Conservation (phyloP, 1,140 invertebrate genomes). For the Drosophila nasuta region DNA sequence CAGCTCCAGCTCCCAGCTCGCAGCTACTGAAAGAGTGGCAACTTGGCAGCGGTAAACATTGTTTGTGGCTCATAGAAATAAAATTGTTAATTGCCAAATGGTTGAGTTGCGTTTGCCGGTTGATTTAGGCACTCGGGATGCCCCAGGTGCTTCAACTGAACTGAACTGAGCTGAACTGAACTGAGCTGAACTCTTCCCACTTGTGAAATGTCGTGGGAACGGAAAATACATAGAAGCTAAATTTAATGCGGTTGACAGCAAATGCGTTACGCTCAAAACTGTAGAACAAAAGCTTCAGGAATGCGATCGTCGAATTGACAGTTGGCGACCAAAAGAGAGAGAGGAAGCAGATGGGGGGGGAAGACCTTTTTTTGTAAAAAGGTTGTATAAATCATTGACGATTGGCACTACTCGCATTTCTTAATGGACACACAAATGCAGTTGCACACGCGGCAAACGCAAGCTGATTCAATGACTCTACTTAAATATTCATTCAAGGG, state of each 20-base stretch:
- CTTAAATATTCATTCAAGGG: conserved; percentile 62
- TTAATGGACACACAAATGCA: conserved; percentile 40
- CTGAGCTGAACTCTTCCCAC: conserved; percentile 1
- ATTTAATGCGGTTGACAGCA: conserved; percentile 42
- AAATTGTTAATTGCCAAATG: conserved; percentile 83
- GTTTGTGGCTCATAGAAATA: conserved; percentile 81
- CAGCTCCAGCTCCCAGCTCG: neutral
- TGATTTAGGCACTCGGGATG: conserved; percentile 60
- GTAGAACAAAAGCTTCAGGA: conserved; percentile 49
- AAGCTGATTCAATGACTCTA: conserved; percentile 41
- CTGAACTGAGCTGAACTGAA: neutral
- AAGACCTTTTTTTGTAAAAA: neutral
- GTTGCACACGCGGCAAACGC: conserved; percentile 50
- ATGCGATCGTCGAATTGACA: conserved; percentile 41
- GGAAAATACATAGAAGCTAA: conserved; percentile 13
- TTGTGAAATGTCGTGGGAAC: conserved; percentile 73
- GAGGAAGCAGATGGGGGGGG: neutral
- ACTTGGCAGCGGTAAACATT: conserved; percentile 66
- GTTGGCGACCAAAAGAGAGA: neutral
- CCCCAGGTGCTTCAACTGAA: conserved; percentile 37
- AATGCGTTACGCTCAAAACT: conserved; percentile 40
- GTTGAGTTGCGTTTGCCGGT: conserved; percentile 71
- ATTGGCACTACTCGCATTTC: conserved; percentile 26
- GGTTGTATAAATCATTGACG: conserved; percentile 42
- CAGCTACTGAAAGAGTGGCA: conserved; percentile 17